phyloP scores from a whole-genome alignment of 2,113 vertebrate species.

The Apodemus sylvaticus region DNA sequence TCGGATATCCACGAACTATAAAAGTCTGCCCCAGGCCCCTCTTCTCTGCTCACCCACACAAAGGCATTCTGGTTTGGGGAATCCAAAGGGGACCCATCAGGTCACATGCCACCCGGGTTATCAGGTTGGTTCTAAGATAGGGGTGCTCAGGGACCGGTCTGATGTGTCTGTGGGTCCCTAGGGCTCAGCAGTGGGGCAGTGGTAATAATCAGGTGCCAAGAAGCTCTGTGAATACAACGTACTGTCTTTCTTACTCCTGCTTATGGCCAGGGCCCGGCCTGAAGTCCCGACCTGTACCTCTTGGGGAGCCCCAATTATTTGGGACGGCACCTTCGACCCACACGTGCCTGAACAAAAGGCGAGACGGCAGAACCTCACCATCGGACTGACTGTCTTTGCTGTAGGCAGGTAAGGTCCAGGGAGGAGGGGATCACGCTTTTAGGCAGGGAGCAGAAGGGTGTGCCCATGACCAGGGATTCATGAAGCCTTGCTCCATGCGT shows the following conservation, averaged over 20 bases:
- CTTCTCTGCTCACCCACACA: background rate
- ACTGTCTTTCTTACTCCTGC: background rate
- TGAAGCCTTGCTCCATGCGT: background rate
- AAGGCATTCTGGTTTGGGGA: background rate
- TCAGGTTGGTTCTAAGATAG: background rate
- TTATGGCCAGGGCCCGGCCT: constrained; percentile 68
- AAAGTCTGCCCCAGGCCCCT: background rate
- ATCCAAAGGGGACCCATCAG: too few species aligned
- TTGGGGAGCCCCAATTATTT: constrained; percentile 88
- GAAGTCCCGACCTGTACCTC: constrained; percentile 87
- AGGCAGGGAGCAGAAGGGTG: background rate
- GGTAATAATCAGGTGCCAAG: background rate
- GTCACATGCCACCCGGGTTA: background rate
- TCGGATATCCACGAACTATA: background rate
- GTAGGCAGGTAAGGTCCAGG: constrained; percentile 86
- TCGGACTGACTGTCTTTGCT: constrained; percentile 89
- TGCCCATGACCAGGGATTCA: background rate
- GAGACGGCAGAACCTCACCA: constrained; percentile 77
- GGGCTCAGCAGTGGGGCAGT: background rate
- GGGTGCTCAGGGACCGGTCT: background rate
- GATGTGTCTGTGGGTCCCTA: background rate
- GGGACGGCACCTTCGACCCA: constrained; percentile 87
- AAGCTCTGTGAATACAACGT: background rate
- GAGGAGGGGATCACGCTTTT: background rate
- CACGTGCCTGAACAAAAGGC: constrained; percentile 75